Conservation (phyloP, 2,113 vertebrate genomes). For the Atlantisia rogersi region DNA sequence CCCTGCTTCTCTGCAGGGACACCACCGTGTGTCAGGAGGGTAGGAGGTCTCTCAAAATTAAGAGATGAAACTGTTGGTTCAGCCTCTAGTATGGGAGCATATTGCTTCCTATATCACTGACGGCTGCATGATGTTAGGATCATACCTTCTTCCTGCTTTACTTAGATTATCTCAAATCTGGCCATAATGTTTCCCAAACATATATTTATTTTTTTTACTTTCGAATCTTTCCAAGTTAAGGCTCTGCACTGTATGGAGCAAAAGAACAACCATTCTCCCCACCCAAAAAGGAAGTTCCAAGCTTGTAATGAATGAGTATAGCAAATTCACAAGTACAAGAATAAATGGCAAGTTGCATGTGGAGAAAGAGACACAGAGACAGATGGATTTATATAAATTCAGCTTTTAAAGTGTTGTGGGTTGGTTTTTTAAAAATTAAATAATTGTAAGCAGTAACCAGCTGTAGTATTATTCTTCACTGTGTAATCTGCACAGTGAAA, state of each 20-base stretch:
- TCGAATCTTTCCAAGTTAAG: neutral
- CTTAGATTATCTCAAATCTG: neutral
- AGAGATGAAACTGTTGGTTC: neutral
- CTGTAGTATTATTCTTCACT: slow-evolving; percentile 26
- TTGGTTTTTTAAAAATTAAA: neutral
- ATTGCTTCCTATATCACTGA: neutral
- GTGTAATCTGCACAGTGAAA: slow-evolving; percentile 54
- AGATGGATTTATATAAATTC: slow-evolving; percentile 21
- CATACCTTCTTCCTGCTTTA: neutral
- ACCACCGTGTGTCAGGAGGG: neutral
- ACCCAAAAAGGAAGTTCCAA: neutral
- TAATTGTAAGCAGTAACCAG: slow-evolving; percentile 15
- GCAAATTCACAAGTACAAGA: neutral
- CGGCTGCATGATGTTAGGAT: neutral
- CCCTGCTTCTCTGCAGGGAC: neutral
- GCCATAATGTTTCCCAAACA: neutral
- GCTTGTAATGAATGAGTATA: neutral
- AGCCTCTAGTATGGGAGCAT: neutral
- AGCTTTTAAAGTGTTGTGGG: neutral
- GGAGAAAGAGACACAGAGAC: neutral
- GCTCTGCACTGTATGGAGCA: neutral
- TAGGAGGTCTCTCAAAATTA: neutral
- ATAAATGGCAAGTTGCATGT: neutral
- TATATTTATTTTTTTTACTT: neutral
- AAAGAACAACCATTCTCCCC: neutral